Percentiles rank a stretch among this genome's conserved stretches.
These are phyloP conservation scores for Perizoma affinitatum DNA, from an alignment of 2,888 invertebrate species.

Conservation along the genomic window DNA sequence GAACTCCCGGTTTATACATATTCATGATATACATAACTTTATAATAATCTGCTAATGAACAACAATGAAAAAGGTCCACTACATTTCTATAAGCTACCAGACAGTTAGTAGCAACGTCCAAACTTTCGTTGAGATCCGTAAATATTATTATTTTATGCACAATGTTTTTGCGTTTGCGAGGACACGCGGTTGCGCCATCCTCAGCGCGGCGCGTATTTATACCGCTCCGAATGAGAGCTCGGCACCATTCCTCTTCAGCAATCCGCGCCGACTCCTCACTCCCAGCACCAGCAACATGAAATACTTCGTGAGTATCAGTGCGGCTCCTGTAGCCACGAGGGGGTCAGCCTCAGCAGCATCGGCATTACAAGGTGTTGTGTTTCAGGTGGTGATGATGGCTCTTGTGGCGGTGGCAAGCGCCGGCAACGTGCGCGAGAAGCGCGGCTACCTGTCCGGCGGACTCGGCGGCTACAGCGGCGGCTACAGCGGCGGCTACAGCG, in stretches of 20 bases:
- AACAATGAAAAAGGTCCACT: too few relatives aligned
- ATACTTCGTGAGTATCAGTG: conserved; percentile 27
- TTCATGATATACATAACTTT: too few relatives aligned
- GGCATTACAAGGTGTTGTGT: conserved; percentile 24
- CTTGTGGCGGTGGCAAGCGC: conserved; percentile 37
- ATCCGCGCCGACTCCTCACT: conserved; percentile 8
- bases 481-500: conserved; percentile 22
- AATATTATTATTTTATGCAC: background rate
- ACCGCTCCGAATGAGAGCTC: conserved; percentile 10
- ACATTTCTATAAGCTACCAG: too few relatives aligned
- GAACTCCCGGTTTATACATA: too few relatives aligned
- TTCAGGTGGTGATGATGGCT: conserved; percentile 36
- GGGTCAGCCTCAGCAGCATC: background rate
- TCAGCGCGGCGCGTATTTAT: conserved; percentile 18
- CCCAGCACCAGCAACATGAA: conserved; percentile 28
- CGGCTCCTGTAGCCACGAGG: background rate
- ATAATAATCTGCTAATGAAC: too few relatives aligned
- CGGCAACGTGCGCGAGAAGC: conserved; percentile 43
- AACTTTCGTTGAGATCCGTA: too few relatives aligned
- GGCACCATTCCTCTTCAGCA: conserved; percentile 21
- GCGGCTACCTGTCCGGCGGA: conserved; percentile 40
- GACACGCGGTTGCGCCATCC: conserved; percentile 21
- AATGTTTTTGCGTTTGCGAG: conserved; percentile 7
- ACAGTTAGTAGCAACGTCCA: too few relatives aligned
- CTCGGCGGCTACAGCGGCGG: conserved; percentile 28